Conservation (phyloP, 2,113 vertebrate species). For the Tapirus terrestris region DNA sequence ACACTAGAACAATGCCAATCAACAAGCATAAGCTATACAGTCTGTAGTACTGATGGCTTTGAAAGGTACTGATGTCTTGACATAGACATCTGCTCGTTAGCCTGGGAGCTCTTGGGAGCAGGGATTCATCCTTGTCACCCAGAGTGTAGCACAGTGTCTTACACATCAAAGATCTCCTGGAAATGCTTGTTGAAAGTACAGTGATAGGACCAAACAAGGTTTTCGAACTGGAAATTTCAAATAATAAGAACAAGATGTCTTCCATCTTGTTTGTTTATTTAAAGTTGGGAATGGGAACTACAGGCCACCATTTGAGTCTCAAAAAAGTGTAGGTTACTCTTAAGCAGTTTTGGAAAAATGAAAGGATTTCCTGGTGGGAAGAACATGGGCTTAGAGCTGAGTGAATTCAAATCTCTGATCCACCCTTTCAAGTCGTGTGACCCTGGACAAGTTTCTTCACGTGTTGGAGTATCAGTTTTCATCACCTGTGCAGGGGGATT, state of each 20-base stretch:
- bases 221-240: not conserved
- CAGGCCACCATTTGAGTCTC: not conserved
- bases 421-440: not conserved
- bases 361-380: not conserved
- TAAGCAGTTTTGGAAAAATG: not conserved
- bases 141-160: not conserved
- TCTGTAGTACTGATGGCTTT: not conserved
- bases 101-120: not conserved
- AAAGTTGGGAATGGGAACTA: not conserved
- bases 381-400: not conserved
- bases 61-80: not conserved
- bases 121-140: not conserved
- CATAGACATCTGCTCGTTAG: too few species aligned
- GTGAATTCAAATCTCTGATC: not conserved
- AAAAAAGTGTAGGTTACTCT: not conserved
- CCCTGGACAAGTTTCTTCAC: not conserved
- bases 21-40: not conserved
- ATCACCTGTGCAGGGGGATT: not conserved
- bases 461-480: not conserved
- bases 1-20: not conserved
- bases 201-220: not conserved
- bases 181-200: not conserved
- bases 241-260: not conserved
- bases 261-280: not conserved
- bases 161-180: not conserved